Base-by-base conservation (phyloP, 1,140 invertebrate genomes). In the Ridgeia piscesae region DNA sequence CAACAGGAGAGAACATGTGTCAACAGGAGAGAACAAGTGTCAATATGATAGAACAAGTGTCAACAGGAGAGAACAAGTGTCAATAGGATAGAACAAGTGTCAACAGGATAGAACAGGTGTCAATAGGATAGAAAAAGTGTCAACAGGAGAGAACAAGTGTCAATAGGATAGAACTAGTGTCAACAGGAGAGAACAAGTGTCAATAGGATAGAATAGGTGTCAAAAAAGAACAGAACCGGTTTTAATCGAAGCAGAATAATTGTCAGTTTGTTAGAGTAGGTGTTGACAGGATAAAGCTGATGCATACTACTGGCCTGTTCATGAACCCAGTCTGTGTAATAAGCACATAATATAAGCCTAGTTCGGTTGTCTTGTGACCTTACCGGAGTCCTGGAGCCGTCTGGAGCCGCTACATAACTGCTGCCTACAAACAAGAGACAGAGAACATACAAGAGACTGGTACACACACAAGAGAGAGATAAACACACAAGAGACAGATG, bases 341-440 rank as follows among this genome's bases (percentile, higher is more conserved):
- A 42, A 42, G 42, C 27, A 9, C 27, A 77, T 77, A 77, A 2
- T n/a, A 77, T 77, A 9, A 21, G 0, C 58, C 27, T 9, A 21
- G 17, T 77, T 9, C 11, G 14, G 58, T 21, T 27, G 58, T 6
- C 89, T n/a, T 90, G 89, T 90, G 89, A 34, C 42, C 91, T 91
- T 91, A 91, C 91, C 34, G 91, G 91, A 48, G 91, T 91, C 42
- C 91, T 91, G 6, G 21, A 35, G 0, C 99, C 99, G 97, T 99
- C 98, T 0, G 99, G 99, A 31, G 98, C 98, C 89, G 99, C 97
- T 0, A 99, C 97, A 96, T 99, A 99, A 94, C 98, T 98, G 0
- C 99, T 99, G 0, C 99, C 96, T 96, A 93, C n/a, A 93, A 93
- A 48, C 91, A 50, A 93, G 33, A 93, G 4, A 42, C 34, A n/a